Evolutionary conservation across 1,140 invertebrate species (phyloP), one percentile per base, ranked within the genome.

Genomic region (Drosophila trapezifrons): DNA sequence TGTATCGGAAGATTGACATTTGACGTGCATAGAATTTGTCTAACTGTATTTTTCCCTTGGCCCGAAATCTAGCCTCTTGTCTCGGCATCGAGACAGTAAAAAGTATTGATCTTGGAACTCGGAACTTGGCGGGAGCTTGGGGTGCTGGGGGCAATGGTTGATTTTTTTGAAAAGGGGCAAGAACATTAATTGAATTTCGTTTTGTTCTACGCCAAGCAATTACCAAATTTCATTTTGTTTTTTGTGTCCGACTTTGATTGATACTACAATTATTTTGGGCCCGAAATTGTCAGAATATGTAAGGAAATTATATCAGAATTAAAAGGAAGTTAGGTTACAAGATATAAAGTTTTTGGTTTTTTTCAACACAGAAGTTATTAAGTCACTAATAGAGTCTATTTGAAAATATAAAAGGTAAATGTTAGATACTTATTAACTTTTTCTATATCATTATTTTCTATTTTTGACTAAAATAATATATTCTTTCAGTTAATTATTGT

Each of bases 1-100:
- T 76, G 62, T 76, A 60, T 60, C 63, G 43, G 22, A 45, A 78
- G 84, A 89, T 84, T 87, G 84, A 87, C 84, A 87, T 87, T 89
- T 87, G 84, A 87, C 84, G 84, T 84, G 84, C 76, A 89, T 87
- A 87, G 84, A 89, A 87, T 89, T 89, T 79, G 66, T 87, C 76
- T 87, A 87, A 87, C 84, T 89, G 84, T 87, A 89, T 60, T 80
- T 76, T 63, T 74, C 76, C 76, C 78, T 80, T 85, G 75, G 55
- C 69, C 51, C 20, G 13, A 59, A 71, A 71, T 69, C 56, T 17
- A 32, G 51, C 47, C 69, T 22, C 67, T 71, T 71, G 69, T 71
- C 65, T 71, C 52, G 69, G 32, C 66, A 35, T 52, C 69, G 35
- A 35, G 32, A 55, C 13, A 58, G 38, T 52, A 52, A 63, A 52